A percentile compares a stretch with the other conserved stretches of the same genome.
phyloP scores from a whole-genome alignment of 1,140 invertebrate species.

The Drosophila obscura region DNA sequence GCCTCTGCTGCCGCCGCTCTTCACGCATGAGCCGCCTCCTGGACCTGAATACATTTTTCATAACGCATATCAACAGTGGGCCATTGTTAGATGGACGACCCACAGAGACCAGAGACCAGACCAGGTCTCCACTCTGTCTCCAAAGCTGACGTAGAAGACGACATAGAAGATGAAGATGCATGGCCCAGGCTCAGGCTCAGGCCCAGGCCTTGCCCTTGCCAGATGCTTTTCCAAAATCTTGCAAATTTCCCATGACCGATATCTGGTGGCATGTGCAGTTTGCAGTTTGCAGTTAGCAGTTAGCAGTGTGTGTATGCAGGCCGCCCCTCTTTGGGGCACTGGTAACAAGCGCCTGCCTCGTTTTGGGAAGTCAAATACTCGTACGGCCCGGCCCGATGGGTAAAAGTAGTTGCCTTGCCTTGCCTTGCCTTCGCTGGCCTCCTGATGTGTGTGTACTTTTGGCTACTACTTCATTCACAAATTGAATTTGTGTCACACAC shows the following conservation, averaged over 20 bases:
- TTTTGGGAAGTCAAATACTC: slow-evolving; percentile 17
- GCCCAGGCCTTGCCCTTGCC: slow-evolving; percentile 41
- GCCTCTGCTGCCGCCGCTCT: slow-evolving; percentile 37
- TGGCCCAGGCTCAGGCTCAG: slow-evolving; percentile 24
- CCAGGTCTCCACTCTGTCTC: slow-evolving; percentile 6
- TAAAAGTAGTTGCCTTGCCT: slow-evolving; percentile 56
- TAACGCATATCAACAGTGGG: slow-evolving; percentile 56
- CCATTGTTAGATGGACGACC: slow-evolving; percentile 59
- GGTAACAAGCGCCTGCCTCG: slow-evolving; percentile 53
- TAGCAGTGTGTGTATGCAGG: neutral
- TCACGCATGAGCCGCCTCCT: slow-evolving; percentile 53
- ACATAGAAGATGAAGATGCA: slow-evolving; percentile 61
- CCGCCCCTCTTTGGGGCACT: slow-evolving; percentile 55
- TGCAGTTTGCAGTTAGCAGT: too few species aligned
- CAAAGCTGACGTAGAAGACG: neutral
- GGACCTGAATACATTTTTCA: slow-evolving; percentile 60
- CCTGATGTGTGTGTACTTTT: slow-evolving; percentile 39
- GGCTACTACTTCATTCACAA: slow-evolving; percentile 75
- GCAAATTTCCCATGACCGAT: slow-evolving; percentile 78
- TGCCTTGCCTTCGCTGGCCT: slow-evolving; percentile 28
- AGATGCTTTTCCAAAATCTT: slow-evolving; percentile 39
- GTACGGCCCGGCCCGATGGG: slow-evolving; percentile 7
- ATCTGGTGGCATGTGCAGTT: slow-evolving; percentile 25
- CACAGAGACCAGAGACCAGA: slow-evolving; percentile 23
- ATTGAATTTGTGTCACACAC: slow-evolving; percentile 70